Evolutionary conservation across 2,888 invertebrate species (phyloP).

Genomic region (Amiota minor): DNA sequence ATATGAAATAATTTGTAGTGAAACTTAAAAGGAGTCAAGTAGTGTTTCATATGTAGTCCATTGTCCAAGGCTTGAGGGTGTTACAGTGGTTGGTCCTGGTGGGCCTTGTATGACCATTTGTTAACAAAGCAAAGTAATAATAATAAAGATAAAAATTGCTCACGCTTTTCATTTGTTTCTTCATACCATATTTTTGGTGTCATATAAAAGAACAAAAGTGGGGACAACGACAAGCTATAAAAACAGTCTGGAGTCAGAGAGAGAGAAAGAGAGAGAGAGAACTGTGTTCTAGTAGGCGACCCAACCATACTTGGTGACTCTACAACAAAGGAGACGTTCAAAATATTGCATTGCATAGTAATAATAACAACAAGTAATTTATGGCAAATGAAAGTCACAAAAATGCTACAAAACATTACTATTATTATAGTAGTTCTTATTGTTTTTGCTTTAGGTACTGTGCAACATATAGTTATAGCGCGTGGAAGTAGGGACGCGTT

Average conservation of each 20-base stretch:
- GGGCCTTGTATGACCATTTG: too few relatives aligned
- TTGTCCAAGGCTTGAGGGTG: too few relatives aligned
- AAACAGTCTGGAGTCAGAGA: not conserved
- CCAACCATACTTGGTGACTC: not conserved
- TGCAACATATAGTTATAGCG: not conserved
- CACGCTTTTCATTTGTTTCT: not conserved
- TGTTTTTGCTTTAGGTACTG: not conserved
- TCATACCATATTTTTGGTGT: not conserved
- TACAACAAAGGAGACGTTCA: slow-evolving; percentile 6
- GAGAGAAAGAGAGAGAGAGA: not conserved
- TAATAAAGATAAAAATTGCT: slow-evolving; percentile 3
- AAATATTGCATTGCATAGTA: slow-evolving; percentile 51
- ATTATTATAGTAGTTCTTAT: not conserved
- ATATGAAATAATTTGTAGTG: too few relatives aligned
- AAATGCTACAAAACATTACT: slow-evolving; percentile 50
- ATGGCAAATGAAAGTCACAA: slow-evolving; percentile 67
- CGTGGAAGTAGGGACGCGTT: not conserved
- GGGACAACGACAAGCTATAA: not conserved
- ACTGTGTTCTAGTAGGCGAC: not conserved
- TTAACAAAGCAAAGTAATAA: slow-evolving; percentile 8
- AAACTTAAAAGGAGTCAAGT: too few relatives aligned
- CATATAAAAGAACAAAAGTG: not conserved
- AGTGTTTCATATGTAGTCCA: too few relatives aligned
- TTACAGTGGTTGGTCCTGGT: too few relatives aligned
- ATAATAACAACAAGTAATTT: slow-evolving; percentile 67